Base-by-base conservation (phyloP, 2,888 invertebrate genomes). In the Scaptomyza parva region DNA sequence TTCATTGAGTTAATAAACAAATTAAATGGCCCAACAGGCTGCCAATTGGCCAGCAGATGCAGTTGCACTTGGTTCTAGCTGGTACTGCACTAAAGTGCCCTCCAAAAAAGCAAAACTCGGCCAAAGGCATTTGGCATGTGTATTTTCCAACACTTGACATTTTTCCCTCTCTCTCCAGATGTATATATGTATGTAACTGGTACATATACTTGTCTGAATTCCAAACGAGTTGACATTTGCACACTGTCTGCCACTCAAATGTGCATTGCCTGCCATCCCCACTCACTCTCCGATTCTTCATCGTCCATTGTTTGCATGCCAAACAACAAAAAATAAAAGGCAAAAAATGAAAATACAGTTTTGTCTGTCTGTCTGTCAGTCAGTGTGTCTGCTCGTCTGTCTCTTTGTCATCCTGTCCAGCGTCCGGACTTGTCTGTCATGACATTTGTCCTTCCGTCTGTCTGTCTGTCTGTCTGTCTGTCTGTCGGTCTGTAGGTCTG, bases 201-300 rank as follows among this genome's bases (percentile, higher is more conserved):
- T 60, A 48, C 57, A 68, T 73, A 61, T 62, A 67, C 63, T 69
- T 67, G 76, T 76, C 45, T 68, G 59, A 76, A 76, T 71, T 70
- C 54, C 76, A 70, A 70, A 68, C 61, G 64, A 78, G 87, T 86
- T 88, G 88, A 88, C 88, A 88, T 88, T 84, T 80, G 80, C 73
- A 82, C 84, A 79, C 79, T 85, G 83, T 86, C 85, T 86, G 88
- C 75, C 87, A 82, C 76, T 86, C 78, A 85, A 75, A 73, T 72
- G 78, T 78, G 76, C 72, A 76, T 62, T 63, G 65, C 71, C 58
- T 68, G 68, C n/a, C n/a, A n/a, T n/a, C 39, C 35, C 18, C 14
- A 14, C 20, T 11, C 39, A 12, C 6, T 9, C 28, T 14, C 45
- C 2, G 2, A n/a, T 43, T 28, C 53, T 40, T 26, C 18, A n/a